Evolutionary conservation across 2,888 invertebrate species (phyloP).

Genomic region (Miltochrista miniata): DNA sequence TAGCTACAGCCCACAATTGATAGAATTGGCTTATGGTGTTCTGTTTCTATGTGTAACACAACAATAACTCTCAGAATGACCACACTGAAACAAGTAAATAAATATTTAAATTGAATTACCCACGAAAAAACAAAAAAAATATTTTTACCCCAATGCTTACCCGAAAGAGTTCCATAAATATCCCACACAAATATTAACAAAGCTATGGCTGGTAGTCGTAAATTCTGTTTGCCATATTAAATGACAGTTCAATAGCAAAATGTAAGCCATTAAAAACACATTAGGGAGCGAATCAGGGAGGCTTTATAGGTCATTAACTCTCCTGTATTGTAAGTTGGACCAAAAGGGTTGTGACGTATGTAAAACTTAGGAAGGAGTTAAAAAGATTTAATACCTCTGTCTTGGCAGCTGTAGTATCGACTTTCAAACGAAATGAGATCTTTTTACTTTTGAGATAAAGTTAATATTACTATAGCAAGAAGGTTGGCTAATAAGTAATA

Average conservation of each 20-base stretch:
- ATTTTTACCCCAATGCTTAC: conserved; percentile 23
- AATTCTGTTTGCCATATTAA: conserved; percentile 65
- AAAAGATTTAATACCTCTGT: conserved; percentile 9
- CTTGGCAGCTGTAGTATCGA: too few species aligned
- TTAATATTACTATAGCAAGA: too few species aligned
- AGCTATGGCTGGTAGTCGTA: conserved; percentile 39
- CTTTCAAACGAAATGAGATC: too few species aligned
- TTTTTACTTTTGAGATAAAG: background rate
- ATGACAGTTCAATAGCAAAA: conserved; percentile 74
- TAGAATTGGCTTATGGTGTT: too few species aligned
- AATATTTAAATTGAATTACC: background rate
- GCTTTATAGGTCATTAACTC: conserved; percentile 74
- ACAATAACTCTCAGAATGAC: too few species aligned
- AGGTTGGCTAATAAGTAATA: too few species aligned
- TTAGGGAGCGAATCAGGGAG: conserved; percentile 63
- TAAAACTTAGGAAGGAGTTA: conserved; percentile 23
- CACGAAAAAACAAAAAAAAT: conserved; percentile 3
- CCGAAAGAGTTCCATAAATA: conserved; percentile 29
- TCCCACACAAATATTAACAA: conserved; percentile 35
- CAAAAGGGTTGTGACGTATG: conserved; percentile 39
- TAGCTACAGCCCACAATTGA: too few species aligned
- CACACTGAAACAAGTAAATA: conserved; percentile 1
- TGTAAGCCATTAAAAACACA: conserved; percentile 77
- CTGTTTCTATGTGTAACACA: too few species aligned
- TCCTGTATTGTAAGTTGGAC: conserved; percentile 52